Base-by-base conservation (phyloP, 2,888 invertebrate species). In the Mellilla xanthometata region DNA sequence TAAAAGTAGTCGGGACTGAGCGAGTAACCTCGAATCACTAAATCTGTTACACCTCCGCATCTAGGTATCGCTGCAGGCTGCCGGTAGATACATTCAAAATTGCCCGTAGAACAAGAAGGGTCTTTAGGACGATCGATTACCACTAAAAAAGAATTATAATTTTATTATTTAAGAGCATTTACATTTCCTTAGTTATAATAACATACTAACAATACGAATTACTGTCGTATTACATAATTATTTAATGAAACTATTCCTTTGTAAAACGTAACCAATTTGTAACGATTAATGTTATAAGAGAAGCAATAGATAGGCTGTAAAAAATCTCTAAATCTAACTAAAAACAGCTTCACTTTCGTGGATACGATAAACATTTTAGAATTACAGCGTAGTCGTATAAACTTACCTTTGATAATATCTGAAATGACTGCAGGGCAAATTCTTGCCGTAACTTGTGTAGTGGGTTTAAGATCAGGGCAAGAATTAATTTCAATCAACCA, bases 401-500 rank as follows among this genome's bases (percentile, higher is more conserved):
- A n/a, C n/a, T 56, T 74, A 93, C 97, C 97, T 93, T 97, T 97
- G 39, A 98, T 91, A 12, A 96, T 91, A 81, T 98, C 97, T 61
- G 95, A 93, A 10, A 97, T 78, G 2, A 95, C 96, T 59, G 91
- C 91, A 2, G 95, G 93, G 72, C 97, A 97, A 72, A 98, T 93
- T 56, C 93, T 91, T 0, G 95, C 93, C 0, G 97, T 98, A 7
- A 97, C 93, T 43, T 92, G 92, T 0, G 97, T 97, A 13, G 96
- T 96, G 12, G 93, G 91, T 49, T 92, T 90, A 80, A 98, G 92
- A 77, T 96, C 95, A 0, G 97, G 97, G 68, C 94, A 94, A 1
- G 96, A 95, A 86, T 98, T 98, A 56, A 98, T 97, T 89, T 98
- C 98, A 62, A 98, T 95, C 49, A 98, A 83, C 94, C 97, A 97